Conservation (phyloP, 2,113 vertebrate genomes). For the Platanista minor region DNA sequence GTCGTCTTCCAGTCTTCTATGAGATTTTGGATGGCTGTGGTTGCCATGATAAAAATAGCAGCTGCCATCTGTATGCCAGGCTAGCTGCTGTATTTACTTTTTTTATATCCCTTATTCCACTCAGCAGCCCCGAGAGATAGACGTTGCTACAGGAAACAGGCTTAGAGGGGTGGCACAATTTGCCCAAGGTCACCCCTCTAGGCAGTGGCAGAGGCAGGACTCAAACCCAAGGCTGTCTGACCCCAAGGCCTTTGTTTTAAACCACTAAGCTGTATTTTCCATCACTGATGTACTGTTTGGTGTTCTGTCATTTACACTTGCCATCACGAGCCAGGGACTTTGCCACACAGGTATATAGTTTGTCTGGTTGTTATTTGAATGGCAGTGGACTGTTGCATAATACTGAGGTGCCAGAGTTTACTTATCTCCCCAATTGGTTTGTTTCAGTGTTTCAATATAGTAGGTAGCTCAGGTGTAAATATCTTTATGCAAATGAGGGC, state of each 20-base stretch:
- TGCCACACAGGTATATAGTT: neutral
- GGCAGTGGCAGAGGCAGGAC: neutral
- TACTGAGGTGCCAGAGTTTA: neutral
- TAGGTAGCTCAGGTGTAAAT: neutral
- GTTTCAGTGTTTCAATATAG: neutral
- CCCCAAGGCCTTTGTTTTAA: neutral
- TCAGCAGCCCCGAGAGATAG: neutral
- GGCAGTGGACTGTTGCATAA: neutral
- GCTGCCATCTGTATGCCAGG: neutral
- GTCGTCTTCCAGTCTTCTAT: neutral
- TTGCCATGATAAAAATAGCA: neutral
- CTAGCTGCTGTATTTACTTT: neutral
- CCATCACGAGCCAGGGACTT: neutral
- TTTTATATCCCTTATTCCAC: neutral
- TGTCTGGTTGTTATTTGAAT: neutral
- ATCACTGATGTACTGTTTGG: neutral
- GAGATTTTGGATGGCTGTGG: neutral
- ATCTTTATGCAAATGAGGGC: neutral
- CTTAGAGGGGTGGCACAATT: neutral
- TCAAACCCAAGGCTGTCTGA: neutral
- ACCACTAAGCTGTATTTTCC: neutral
- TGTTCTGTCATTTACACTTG: neutral
- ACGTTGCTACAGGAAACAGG: neutral
- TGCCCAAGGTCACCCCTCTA: neutral
- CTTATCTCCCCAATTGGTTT: neutral